These are phyloP conservation scores for Colius striatus DNA, from an alignment of 2,113 vertebrate species.

Conservation along the genomic window DNA sequence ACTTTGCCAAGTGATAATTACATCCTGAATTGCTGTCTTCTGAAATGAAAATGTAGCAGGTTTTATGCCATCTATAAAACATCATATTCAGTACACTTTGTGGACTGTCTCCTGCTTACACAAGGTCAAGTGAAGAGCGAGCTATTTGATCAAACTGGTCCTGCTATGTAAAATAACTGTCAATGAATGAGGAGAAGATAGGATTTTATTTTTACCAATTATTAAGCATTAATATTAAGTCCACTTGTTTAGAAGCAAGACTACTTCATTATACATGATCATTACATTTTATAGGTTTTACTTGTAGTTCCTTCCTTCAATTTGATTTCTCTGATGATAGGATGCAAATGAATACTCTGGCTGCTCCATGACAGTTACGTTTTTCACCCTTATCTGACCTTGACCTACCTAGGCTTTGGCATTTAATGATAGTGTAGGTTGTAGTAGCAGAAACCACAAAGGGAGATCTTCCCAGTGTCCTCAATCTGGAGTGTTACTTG, in stretches of 20 bases:
- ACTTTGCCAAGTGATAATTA: not conserved
- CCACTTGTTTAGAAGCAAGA: not conserved
- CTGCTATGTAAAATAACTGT: not conserved
- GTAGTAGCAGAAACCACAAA: conserved; percentile 34
- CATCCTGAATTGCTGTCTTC: not conserved
- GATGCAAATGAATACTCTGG: not conserved
- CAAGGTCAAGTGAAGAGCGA: not conserved
- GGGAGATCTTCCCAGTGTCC: conserved; percentile 34
- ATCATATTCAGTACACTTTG: not conserved
- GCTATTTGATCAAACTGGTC: not conserved
- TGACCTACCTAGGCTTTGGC: conserved; percentile 40
- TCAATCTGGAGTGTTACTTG: not conserved
- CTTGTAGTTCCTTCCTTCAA: not conserved
- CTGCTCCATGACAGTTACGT: not conserved
- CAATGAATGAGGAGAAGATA: not conserved
- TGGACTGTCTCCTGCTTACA: not conserved
- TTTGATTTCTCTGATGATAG: not conserved
- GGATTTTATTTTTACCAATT: not conserved
- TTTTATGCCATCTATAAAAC: not conserved
- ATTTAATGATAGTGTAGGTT: conserved; percentile 30
- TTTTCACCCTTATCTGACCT: conserved; percentile 15
- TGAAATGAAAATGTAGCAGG: not conserved
- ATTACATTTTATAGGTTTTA: not conserved
- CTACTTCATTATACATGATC: not conserved
- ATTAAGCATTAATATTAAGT: not conserved